These are phyloP conservation scores for Elgaria multicarinata DNA, from an alignment of 2,113 vertebrate species.

Conservation along the genomic window DNA sequence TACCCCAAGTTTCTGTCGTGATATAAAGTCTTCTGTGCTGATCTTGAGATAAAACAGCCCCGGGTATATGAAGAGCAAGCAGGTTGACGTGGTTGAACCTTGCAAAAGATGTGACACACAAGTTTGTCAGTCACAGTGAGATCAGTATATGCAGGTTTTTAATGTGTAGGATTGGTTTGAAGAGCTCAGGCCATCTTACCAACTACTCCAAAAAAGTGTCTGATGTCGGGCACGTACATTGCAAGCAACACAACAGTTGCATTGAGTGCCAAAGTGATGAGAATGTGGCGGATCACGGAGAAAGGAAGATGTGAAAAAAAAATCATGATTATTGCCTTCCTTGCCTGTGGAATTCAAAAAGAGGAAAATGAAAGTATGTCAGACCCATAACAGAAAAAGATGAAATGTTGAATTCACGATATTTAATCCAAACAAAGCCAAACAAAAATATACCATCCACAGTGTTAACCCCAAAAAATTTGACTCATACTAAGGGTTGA, in stretches of 20 bases:
- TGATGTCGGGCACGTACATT: slow-evolving; percentile 92
- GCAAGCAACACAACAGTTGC: slow-evolving; percentile 86
- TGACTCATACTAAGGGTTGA: too few relatives aligned
- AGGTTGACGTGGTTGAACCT: slow-evolving; percentile 90
- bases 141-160: background rate
- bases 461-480: background rate
- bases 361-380: slow-evolving; percentile 20
- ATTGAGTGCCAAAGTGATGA: slow-evolving; percentile 83
- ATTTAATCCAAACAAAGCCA: background rate
- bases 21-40: slow-evolving; percentile 81
- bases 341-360: slow-evolving; percentile 79
- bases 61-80: slow-evolving; percentile 90
- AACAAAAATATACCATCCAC: background rate
- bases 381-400: background rate
- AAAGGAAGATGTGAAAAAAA: slow-evolving; percentile 80
- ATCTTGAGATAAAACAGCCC: slow-evolving; percentile 93
- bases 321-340: slow-evolving; percentile 87
- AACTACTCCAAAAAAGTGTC: slow-evolving; percentile 90
- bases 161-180: background rate
- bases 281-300: slow-evolving; percentile 86
- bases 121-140: slow-evolving; percentile 20
- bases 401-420: background rate
- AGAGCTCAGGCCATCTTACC: slow-evolving; percentile 79
- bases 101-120: slow-evolving; percentile 34
- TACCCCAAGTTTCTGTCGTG: slow-evolving; percentile 87